Percentiles rank a stretch among this genome's conserved stretches.
These are phyloP conservation scores for Hydrotaea diabolus DNA, from an alignment of 2,888 invertebrate genomes.

Conservation along the genomic window DNA sequence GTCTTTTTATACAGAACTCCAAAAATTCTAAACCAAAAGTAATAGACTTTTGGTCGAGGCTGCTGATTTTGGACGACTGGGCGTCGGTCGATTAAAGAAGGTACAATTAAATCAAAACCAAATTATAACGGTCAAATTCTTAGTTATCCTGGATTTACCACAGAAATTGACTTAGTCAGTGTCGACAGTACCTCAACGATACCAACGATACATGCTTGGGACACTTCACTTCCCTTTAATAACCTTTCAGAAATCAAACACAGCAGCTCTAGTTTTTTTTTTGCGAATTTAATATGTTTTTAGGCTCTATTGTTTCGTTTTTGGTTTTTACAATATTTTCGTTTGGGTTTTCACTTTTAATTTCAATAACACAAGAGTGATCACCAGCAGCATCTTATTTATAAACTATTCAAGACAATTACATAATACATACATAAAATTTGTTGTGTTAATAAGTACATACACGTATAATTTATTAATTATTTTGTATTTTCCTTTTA, in stretches of 20 bases:
- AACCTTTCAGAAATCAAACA: constrained; percentile 13
- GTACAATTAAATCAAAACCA: too few species aligned
- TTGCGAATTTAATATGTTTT: constrained; percentile 1
- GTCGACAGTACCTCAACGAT: too few species aligned
- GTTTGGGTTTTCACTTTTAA: constrained; percentile 47
- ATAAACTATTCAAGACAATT: constrained; percentile 41
- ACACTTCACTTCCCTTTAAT: too few species aligned
- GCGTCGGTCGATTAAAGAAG: too few species aligned
- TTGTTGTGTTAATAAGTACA: not conserved
- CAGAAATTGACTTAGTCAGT: too few species aligned
- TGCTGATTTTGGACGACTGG: too few species aligned
- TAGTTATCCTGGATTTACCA: too few species aligned
- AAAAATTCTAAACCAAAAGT: too few species aligned
- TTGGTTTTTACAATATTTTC: constrained; percentile 22
- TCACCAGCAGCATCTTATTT: constrained; percentile 16
- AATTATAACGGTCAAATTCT: too few species aligned
- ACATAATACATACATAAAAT: constrained; percentile 50
- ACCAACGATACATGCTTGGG: too few species aligned
- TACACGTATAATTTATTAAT: not conserved
- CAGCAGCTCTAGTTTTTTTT: not conserved
- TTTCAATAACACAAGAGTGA: constrained; percentile 55
- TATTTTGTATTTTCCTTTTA: constrained; percentile 43
- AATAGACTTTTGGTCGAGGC: too few species aligned
- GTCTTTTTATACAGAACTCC: too few species aligned
- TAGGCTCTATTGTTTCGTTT: constrained; percentile 27